Conservation (phyloP, 1,140 invertebrate genomes). For the Papilio polytes region DNA sequence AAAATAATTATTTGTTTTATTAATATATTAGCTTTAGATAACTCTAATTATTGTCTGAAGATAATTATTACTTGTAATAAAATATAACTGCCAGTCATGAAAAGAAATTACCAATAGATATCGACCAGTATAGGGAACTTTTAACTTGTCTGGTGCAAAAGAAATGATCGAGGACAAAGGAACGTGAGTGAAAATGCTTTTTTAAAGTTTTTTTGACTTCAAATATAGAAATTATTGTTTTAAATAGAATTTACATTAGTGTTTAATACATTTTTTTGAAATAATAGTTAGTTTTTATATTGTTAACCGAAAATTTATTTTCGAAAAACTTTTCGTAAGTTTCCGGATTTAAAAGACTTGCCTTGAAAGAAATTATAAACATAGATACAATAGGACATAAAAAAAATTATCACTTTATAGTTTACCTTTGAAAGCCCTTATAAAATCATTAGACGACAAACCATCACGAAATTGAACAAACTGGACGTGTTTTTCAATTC, state of each 20-base stretch:
- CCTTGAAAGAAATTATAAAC: not conserved
- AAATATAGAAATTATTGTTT: not conserved
- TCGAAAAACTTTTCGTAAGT: too few relatives aligned
- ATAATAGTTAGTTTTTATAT: too few relatives aligned
- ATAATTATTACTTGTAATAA: conserved; percentile 1
- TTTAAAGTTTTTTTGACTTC: not conserved
- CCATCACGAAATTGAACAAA: conserved; percentile 46
- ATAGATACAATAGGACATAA: not conserved
- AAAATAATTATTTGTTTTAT: not conserved
- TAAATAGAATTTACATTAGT: not conserved
- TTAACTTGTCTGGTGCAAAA: not conserved
- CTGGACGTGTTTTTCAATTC: conserved; percentile 56
- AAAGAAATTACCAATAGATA: not conserved
- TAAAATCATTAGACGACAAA: not conserved
- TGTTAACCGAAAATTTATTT: too few relatives aligned
- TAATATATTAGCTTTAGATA: not conserved
- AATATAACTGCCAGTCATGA: not conserved
- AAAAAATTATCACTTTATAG: not conserved
- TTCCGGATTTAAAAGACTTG: too few relatives aligned
- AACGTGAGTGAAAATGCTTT: not conserved
- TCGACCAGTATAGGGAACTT: not conserved
- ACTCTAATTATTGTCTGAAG: not conserved
- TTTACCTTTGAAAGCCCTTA: not conserved
- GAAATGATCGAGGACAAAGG: not conserved
- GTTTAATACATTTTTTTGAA: not conserved